Evolutionary conservation across 2,888 invertebrate species (phyloP).

Genomic region (Apocheima hispidaria): DNA sequence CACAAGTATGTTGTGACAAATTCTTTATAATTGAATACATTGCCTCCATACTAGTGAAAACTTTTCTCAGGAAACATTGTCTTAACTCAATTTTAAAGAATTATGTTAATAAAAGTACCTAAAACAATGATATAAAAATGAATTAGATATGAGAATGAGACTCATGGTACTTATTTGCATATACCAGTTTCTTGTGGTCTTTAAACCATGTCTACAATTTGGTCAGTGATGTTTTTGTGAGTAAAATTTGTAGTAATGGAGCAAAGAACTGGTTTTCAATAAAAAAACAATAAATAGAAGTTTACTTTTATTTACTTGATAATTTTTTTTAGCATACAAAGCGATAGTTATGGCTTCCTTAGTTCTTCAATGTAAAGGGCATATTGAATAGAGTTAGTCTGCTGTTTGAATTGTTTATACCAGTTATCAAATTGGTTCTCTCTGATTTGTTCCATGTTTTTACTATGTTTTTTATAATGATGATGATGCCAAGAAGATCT

Average conservation of each 20-base stretch:
- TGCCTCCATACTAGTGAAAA: too few species aligned
- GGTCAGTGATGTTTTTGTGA: slow-evolving; percentile 7
- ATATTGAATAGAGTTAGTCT: slow-evolving; percentile 64
- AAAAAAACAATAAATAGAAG: background rate
- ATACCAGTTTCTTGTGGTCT: background rate
- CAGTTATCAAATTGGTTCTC: slow-evolving; percentile 51
- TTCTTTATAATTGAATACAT: too few species aligned
- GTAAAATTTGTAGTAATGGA: background rate
- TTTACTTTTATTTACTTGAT: slow-evolving; percentile 1
- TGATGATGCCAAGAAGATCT: slow-evolving; percentile 1
- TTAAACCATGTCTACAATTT: background rate
- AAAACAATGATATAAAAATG: too few species aligned
- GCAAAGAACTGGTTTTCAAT: background rate
- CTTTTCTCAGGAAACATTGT: too few species aligned
- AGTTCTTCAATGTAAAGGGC: slow-evolving; percentile 69
- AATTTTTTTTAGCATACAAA: background rate
- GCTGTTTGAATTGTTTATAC: slow-evolving; percentile 68
- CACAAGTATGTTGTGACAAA: too few species aligned
- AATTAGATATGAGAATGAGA: too few species aligned
- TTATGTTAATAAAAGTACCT: too few species aligned
- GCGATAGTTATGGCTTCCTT: slow-evolving; percentile 8
- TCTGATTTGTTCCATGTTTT: slow-evolving; percentile 21
- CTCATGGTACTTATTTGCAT: background rate
- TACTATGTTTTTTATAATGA: slow-evolving; percentile 18
- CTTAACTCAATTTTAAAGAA: too few species aligned